phyloP scores from a whole-genome alignment of 2,113 vertebrate genomes.

The Pipa parva region DNA sequence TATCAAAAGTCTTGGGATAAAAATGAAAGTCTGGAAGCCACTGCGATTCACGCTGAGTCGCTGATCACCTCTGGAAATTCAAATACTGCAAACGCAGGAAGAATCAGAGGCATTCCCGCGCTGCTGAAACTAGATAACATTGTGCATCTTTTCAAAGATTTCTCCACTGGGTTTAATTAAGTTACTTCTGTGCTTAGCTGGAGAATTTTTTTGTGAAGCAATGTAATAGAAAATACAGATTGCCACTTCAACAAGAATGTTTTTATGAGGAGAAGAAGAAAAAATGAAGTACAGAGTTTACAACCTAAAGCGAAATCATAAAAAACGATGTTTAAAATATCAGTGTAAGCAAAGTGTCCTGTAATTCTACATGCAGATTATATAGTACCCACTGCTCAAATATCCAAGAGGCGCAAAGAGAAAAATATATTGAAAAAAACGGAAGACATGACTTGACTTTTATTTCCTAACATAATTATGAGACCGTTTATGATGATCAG shows the following conservation, averaged over 20 bases:
- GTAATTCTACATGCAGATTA: slow-evolving; percentile 3
- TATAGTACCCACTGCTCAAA: slow-evolving; percentile 19
- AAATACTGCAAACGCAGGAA: slow-evolving; percentile 32
- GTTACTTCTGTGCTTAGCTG: slow-evolving; percentile 36
- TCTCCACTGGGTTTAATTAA: slow-evolving; percentile 42
- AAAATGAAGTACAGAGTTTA: slow-evolving; percentile 33
- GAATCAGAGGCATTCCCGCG: slow-evolving; percentile 31
- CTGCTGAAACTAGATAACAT: slow-evolving; percentile 35
- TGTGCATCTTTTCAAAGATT: slow-evolving; percentile 34
- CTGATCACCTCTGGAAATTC: slow-evolving; percentile 41
- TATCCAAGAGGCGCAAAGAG: not conserved
- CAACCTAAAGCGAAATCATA: slow-evolving; percentile 20
- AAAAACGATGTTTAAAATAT: slow-evolving; percentile 21
- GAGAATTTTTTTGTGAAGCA: slow-evolving; percentile 26
- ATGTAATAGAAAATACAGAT: slow-evolving; percentile 37
- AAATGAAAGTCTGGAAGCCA: slow-evolving; percentile 3
- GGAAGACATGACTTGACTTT: too few relatives aligned
- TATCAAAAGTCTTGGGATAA: slow-evolving; percentile 27
- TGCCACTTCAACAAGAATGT: slow-evolving; percentile 32
- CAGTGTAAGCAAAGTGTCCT: slow-evolving; percentile 19
- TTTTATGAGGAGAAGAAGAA: slow-evolving; percentile 29
- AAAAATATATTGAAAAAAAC: not conserved
- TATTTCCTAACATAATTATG: too few relatives aligned
- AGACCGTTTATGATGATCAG: too few relatives aligned
- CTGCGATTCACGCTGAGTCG: slow-evolving; percentile 35